Percentiles rank a stretch among this genome's conserved stretches.
These are phyloP conservation scores for Anagrus nilaparvatae DNA, from an alignment of 1,140 invertebrate species.

Conservation along the genomic window DNA sequence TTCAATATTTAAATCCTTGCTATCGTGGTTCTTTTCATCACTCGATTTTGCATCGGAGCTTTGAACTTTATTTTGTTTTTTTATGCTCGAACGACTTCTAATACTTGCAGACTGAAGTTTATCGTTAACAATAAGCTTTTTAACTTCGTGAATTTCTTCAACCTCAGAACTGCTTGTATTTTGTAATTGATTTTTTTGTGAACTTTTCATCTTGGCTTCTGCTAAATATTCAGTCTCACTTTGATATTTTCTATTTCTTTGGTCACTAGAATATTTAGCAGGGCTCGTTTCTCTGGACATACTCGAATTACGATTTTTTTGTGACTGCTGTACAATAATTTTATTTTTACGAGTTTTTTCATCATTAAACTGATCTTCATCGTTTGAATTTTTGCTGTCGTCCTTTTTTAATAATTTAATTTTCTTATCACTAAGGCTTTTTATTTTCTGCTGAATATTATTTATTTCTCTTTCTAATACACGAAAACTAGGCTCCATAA, in stretches of 20 bases:
- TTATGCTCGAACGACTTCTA: constrained; percentile 15
- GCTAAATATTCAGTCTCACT: constrained; percentile 12
- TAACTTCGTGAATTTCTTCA: constrained; percentile 26
- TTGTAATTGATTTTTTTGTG: constrained; percentile 21
- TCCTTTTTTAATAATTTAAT: constrained; percentile 15
- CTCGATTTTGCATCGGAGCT: constrained; percentile 1
- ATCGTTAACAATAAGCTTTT: too few relatives aligned
- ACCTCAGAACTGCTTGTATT: constrained; percentile 32
- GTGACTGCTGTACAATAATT: constrained; percentile 5
- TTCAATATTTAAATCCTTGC: constrained; percentile 1
- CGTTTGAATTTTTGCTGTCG: constrained; percentile 12
- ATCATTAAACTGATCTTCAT: not conserved
- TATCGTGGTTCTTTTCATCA: constrained; percentile 4
- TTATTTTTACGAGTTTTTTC: constrained; percentile 8
- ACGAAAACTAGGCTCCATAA: constrained; percentile 33
- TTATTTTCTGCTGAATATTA: constrained; percentile 28
- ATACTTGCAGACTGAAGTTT: constrained; percentile 17
- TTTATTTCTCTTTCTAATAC: constrained; percentile 34
- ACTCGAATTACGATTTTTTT: constrained; percentile 2
- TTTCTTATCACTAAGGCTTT: constrained; percentile 28
- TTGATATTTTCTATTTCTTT: constrained; percentile 19
- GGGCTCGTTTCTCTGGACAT: constrained; percentile 10
- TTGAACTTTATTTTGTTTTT: constrained; percentile 19
- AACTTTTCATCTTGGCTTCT: constrained; percentile 16
- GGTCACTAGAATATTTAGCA: constrained; percentile 5